These are phyloP conservation scores for Epinotia brunnichana DNA, from an alignment of 2,888 invertebrate genomes.

Conservation along the genomic window DNA sequence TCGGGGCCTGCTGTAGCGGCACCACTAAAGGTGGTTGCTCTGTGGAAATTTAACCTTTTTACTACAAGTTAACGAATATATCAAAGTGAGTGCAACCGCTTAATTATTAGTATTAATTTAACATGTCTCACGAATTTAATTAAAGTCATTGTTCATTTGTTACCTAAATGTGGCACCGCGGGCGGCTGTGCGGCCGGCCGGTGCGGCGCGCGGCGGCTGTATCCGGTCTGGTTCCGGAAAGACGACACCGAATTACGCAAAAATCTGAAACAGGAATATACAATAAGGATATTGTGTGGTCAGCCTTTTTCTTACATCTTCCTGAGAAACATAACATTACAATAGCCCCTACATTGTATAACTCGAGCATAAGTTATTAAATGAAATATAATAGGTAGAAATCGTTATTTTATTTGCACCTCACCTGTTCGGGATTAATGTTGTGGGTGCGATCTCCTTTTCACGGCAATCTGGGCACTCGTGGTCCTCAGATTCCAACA, in stretches of 20 bases:
- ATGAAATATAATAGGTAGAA: too few relatives aligned
- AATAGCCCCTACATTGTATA: too few relatives aligned
- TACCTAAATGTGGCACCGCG: conserved; percentile 45
- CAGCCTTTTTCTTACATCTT: too few relatives aligned
- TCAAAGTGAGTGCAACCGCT: not conserved
- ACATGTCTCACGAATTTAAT: too few relatives aligned
- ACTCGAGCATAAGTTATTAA: too few relatives aligned
- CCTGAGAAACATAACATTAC: too few relatives aligned
- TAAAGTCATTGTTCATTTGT: not conserved
- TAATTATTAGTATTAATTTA: too few relatives aligned
- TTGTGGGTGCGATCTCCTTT: conserved; percentile 95
- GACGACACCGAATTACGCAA: conserved; percentile 93
- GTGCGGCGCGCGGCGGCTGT: conserved; percentile 83
- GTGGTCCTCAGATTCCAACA: conserved; percentile 96
- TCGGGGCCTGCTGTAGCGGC: conserved; percentile 52
- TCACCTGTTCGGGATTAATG: conserved; percentile 93
- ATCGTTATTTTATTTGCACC: not conserved
- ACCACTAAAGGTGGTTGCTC: conserved; percentile 47
- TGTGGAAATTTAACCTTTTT: not conserved
- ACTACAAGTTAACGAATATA: not conserved
- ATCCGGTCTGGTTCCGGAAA: conserved; percentile 96
- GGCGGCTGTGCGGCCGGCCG: conserved; percentile 58
- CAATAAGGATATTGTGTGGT: not conserved
- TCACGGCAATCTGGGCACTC: conserved; percentile 98
- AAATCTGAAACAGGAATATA: conserved; percentile 81